Conservation (phyloP, 2,797 vertebrate species). For the Triplophysa bombifrons region DNA sequence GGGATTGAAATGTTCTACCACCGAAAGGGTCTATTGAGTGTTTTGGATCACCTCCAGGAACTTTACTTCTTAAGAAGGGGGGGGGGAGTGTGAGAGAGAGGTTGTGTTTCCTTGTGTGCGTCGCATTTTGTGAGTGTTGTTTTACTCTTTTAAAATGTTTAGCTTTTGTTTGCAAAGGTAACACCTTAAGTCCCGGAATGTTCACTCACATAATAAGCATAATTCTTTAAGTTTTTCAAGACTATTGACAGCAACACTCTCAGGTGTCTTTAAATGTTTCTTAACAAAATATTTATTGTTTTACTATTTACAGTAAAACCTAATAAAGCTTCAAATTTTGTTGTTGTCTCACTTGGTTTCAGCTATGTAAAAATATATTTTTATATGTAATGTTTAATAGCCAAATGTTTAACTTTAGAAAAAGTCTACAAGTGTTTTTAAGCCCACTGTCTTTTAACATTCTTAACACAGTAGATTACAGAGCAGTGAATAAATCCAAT, state of each 20-base stretch:
- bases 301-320: neutral
- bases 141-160: neutral
- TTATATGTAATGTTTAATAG: neutral
- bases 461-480: neutral
- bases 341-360: too few species aligned
- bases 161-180: neutral
- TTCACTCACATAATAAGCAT: neutral
- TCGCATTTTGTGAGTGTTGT: neutral
- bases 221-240: neutral
- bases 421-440: neutral
- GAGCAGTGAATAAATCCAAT: neutral
- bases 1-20: conserved; percentile 12
- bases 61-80: conserved; percentile 5
- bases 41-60: conserved; percentile 5
- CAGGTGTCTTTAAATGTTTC: neutral
- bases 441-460: neutral
- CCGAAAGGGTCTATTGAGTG: neutral
- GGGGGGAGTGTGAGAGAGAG: neutral
- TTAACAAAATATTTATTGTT: neutral
- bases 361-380: neutral
- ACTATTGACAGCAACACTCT: neutral
- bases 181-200: neutral
- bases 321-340: neutral
- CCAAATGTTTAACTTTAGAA: neutral
- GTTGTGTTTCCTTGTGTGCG: conserved; percentile 7